Evolutionary conservation across 2,797 vertebrate species (phyloP), one percentile per base, ranked within the genome.

Genomic region (Lithobates sylvaticus): DNA sequence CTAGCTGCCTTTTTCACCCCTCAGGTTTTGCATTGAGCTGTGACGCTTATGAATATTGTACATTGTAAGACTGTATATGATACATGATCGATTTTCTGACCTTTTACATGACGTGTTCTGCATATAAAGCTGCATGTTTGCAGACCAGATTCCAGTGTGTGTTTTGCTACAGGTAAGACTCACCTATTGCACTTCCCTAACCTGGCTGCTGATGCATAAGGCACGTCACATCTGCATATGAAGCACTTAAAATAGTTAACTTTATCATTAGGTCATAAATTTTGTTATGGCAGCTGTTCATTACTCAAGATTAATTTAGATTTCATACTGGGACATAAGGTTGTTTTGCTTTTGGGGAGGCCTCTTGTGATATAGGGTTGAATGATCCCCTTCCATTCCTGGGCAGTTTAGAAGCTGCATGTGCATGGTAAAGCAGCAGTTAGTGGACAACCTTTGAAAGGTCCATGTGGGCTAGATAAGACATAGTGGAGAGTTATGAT

Each of bases 21-120:
- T 81, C 79, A 73, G 79, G 79, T 73, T 81, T 81, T 64, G 32
- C 50, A 81, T 81, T 72, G 73, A 61, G 79, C 71, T n/a, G 39
- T 42, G 39, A 73, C n/a, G 36, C 69, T 81, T 81, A 44, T 72
- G 78, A 72, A 61, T 10, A 72, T n/a, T 54, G 67, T 26, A 73
- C 9, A 72, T 34, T 54, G 44, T 26, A 73, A 58, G 50, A 58
- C n/a, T 61, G 44, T 72, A 34, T n/a, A 18, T 71, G 18, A 8
- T 44, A 44, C 5, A 36, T 76, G 29, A 76, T 71, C 78, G 34
- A 50, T 74, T 47, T 74, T 47, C 39, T 47, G 39, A 26, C 32
- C 39, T 74, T 54, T 69, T 81, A 32, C 54, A 69, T 26, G 9
- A 29, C 34, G 50, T 81, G n/a, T 15, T 64, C 50, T 23, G 54